Base-by-base conservation (phyloP, 2,113 vertebrate species). In the Phyllostomus hastatus region DNA sequence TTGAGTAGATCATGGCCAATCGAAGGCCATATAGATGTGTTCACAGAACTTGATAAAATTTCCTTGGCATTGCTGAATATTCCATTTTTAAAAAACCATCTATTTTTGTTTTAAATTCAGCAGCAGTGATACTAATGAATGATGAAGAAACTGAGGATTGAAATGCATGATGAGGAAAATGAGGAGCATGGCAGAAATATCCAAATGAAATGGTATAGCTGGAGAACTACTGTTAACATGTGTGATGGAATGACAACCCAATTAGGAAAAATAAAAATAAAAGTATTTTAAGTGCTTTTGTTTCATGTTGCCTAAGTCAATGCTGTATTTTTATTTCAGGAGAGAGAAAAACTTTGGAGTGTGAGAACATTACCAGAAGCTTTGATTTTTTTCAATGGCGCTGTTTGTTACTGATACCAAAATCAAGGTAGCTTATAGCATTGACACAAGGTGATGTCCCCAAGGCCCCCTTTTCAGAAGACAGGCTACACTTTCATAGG, bases 391-490 rank as follows among this genome's bases (percentile, higher is more conserved):
- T 73, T 54, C 11, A 3, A 3, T 38, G 1, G 1, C 2, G 6
- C 28, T 0, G 31, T 69, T 16, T 66, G 54, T n/a, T 26, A 54
- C 4, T 3, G 15, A 33, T 4, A 7, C 41, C 22, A 11, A 24
- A 5, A 26, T 28, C 24, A 4, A 33, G 26, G 26, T 22, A 24
- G 17, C 38, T 80, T 33, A 4, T 9, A 5, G 33, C 5, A 24
- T 10, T 0, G 14, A 35, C 38, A 38, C 16, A 12, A 17, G 33
- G 26, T 2, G 6, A 31, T 6, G 20, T 43, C 22, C 1, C 41
- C 0, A 0, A 35, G 9, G n/a, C 15, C 66, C 6, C 2, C 24
- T 35, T 17, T n/a, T 16, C 48, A 38, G 54, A 14, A 17, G 4
- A 15, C 38, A 38, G 46, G 64, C 73, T 41, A 10, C 7, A 2